These are phyloP conservation scores for Phodopus roborovskii DNA, from an alignment of 2,113 vertebrate genomes.

Conservation along the genomic window DNA sequence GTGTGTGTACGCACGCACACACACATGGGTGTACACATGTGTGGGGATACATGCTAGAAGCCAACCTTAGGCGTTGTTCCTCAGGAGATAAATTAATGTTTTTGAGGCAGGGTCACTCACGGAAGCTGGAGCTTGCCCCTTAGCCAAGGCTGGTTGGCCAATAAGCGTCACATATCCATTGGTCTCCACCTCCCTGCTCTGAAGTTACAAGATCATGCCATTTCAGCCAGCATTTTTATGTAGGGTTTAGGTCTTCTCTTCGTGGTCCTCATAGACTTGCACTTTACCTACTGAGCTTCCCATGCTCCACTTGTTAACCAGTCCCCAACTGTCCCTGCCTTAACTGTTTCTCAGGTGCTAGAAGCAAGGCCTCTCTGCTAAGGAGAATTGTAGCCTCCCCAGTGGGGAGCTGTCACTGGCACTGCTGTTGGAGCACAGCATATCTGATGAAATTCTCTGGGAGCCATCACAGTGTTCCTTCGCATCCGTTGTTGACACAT, in stretches of 20 bases:
- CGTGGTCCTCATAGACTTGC: neutral
- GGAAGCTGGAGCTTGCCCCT: neutral
- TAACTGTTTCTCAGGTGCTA: neutral
- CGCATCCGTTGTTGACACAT: constrained; percentile 25
- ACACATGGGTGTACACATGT: neutral
- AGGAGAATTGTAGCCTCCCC: neutral
- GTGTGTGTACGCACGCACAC: too few relatives aligned
- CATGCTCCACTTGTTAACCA: neutral
- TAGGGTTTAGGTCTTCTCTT: neutral
- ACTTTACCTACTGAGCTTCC: neutral
- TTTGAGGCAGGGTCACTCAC: neutral
- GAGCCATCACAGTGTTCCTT: constrained; percentile 31
- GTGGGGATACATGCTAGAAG: neutral
- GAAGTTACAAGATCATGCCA: neutral
- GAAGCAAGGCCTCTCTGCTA: neutral
- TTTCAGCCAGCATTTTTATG: neutral
- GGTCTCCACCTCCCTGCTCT: neutral
- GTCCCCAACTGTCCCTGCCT: neutral
- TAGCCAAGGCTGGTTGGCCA: too few relatives aligned
- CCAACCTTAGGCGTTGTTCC: neutral
- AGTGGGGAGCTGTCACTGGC: neutral
- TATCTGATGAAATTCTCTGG: constrained; percentile 24
- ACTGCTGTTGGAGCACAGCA: neutral
- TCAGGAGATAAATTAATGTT: neutral
- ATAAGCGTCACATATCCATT: neutral